A percentile compares a stretch with the other conserved stretches of the same genome.
Evolutionary conservation across 2,113 vertebrate genomes (phyloP).

Genomic region (Todiramphus chloris): DNA sequence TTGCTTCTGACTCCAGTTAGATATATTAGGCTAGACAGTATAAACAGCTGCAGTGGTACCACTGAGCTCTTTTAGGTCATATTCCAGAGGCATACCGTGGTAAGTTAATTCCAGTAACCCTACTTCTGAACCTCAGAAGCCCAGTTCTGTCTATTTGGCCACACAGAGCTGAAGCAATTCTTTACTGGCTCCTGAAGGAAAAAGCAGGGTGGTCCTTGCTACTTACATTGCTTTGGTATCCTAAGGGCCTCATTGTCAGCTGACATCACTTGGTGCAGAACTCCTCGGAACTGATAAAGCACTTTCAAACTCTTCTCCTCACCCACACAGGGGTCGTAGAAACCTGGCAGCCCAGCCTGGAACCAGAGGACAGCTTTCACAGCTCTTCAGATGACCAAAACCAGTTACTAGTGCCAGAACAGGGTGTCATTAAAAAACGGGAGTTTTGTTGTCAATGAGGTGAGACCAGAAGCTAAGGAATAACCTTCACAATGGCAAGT

Average conservation of each 20-base stretch:
- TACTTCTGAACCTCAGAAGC: neutral
- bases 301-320: constrained; percentile 98
- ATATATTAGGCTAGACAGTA: neutral
- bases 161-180: neutral
- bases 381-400: neutral
- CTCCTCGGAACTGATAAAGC: constrained; percentile 97
- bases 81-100: neutral
- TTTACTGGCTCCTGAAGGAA: neutral
- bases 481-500: neutral
- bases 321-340: constrained; percentile 96
- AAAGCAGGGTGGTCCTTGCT: neutral
- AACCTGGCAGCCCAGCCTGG: constrained; percentile 94
- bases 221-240: constrained; percentile 99
- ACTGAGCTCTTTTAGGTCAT: neutral
- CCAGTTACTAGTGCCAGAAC: neutral
- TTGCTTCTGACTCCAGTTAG: neutral
- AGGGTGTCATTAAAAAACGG: neutral
- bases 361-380: neutral
- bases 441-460: neutral
- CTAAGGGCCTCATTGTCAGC: constrained; percentile 91
- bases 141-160: neutral
- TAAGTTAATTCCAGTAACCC: neutral
- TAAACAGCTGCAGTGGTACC: neutral
- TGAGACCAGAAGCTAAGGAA: neutral
- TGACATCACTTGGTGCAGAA: constrained; percentile 95